A percentile compares a stretch with the other conserved stretches of the same genome.
phyloP scores from a whole-genome alignment of 2,888 invertebrate genomes.

The Cheiracanthium punctorium region DNA sequence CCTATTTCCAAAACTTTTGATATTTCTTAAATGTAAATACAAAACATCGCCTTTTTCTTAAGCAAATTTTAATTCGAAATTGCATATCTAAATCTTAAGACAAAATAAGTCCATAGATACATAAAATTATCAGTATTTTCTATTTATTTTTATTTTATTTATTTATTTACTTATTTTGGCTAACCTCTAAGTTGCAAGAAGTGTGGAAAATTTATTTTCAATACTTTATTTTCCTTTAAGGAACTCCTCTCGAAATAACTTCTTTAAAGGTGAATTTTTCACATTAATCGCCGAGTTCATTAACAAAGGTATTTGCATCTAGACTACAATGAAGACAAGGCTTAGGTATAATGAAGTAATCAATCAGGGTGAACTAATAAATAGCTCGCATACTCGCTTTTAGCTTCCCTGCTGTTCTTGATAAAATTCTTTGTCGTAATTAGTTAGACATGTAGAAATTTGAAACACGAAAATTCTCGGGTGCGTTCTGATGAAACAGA shows the following conservation, averaged over 20 bases:
- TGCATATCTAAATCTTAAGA: no score
- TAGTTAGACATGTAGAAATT: neutral
- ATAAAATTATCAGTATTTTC: no score
- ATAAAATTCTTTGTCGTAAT: neutral
- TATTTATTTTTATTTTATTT: neutral
- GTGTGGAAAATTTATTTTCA: no score
- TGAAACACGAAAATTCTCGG: neutral
- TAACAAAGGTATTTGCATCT: neutral
- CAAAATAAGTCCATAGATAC: no score
- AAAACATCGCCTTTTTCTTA: no score
- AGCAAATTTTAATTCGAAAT: no score
- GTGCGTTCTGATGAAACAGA: no score
- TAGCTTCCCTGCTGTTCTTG: neutral
- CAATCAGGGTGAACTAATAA: slow-evolving; percentile 1
- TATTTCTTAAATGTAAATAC: no score
- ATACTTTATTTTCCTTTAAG: neutral
- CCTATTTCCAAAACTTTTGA: no score
- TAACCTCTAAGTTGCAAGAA: neutral
- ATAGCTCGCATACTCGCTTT: neutral
- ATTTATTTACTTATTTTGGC: neutral
- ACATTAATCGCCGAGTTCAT: neutral
- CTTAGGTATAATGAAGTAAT: neutral
- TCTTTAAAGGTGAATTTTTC: neutral
- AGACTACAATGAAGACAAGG: neutral
- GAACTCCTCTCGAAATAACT: neutral